phyloP scores from a whole-genome alignment of 2,797 vertebrate genomes.

The Urosaurus nigricauda region DNA sequence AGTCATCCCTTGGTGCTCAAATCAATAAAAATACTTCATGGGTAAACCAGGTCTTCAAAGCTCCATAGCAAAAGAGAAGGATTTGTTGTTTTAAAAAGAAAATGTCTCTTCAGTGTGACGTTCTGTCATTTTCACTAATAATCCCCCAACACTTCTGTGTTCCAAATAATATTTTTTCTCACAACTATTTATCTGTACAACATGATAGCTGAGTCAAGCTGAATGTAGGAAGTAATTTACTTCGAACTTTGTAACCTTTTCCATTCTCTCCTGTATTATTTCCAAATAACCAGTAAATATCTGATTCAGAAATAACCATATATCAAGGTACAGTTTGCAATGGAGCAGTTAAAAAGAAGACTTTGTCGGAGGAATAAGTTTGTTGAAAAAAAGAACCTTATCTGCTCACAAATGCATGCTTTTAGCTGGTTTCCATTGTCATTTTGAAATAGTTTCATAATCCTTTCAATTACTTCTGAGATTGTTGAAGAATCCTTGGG shows the following conservation, averaged over 20 bases:
- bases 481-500: conserved; percentile 52
- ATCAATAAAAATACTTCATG: neutral
- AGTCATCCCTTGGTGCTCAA: neutral
- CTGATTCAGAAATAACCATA: neutral
- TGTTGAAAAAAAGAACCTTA: conserved; percentile 19
- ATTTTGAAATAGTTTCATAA: conserved; percentile 53
- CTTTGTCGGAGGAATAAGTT: neutral
- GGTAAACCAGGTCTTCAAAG: neutral
- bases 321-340: neutral
- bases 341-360: neutral
- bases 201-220: neutral
- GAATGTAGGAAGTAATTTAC: neutral
- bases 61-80: neutral
- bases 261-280: neutral
- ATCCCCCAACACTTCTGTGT: neutral
- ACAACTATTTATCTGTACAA: neutral
- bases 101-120: neutral
- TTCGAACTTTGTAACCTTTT: neutral
- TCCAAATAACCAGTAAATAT: conserved; percentile 24
- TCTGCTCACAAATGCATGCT: neutral
- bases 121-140: neutral
- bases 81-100: neutral
- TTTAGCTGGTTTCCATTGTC: conserved; percentile 36
- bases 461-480: conserved; percentile 55
- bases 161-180: neutral